Percentiles rank a stretch among this genome's conserved stretches.
Evolutionary conservation across 2,113 vertebrate genomes (phyloP).

Genomic region (Megaleporinus macrocephalus): DNA sequence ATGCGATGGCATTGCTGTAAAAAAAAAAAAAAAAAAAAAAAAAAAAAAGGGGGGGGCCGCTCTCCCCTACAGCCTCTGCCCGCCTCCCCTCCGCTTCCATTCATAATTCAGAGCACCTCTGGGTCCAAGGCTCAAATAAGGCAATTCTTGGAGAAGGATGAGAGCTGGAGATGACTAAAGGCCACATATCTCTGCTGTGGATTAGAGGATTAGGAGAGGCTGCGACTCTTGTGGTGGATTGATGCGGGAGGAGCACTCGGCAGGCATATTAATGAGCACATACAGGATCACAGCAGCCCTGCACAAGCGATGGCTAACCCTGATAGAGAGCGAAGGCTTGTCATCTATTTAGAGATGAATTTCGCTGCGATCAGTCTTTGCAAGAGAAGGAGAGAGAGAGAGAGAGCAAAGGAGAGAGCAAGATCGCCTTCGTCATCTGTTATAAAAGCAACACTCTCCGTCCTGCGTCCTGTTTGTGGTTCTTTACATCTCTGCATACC

Average conservation of each 20-base stretch:
- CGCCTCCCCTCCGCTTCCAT: neutral
- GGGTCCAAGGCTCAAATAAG: constrained; percentile 50
- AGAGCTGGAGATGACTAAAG: constrained; percentile 36
- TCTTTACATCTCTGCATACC: constrained; percentile 4
- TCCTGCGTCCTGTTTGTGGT: constrained; percentile 11
- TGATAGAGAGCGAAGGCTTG: constrained; percentile 3
- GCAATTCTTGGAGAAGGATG: constrained; percentile 48
- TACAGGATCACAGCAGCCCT: constrained; percentile 31
- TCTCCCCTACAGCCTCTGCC: constrained; percentile 7
- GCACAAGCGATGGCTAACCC: constrained; percentile 29
- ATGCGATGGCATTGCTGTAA: neutral
- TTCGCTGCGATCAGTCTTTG: constrained; percentile 20
- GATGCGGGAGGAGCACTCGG: constrained; percentile 13
- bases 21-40: too few relatives aligned
- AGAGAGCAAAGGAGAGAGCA: neutral
- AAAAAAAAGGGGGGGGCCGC: neutral
- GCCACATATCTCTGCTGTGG: constrained; percentile 29
- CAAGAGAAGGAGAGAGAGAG: neutral
- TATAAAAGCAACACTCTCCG: constrained; percentile 19
- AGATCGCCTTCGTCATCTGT: constrained; percentile 14
- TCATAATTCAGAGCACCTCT: constrained; percentile 50
- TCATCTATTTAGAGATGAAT: constrained; percentile 35
- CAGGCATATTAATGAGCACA: constrained; percentile 38
- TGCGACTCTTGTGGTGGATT: constrained; percentile 12
- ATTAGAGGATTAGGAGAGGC: constrained; percentile 33